Evolutionary conservation across 2,888 invertebrate genomes (phyloP), one percentile per base, ranked within the genome.

Genomic region (Drosophila prolongata): DNA sequence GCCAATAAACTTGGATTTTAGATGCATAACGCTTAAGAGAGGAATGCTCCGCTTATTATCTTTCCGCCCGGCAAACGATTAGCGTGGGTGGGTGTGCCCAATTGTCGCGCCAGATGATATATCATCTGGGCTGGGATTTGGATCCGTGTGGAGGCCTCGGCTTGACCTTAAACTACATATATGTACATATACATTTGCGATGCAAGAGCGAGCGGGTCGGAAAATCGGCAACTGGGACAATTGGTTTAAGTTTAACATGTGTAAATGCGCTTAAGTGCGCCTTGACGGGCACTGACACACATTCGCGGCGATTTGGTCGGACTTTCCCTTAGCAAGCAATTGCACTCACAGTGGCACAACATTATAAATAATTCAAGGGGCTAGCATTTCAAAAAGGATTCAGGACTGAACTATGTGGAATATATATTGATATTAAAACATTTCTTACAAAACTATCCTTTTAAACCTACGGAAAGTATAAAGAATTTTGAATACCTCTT

Each of bases 91-190:
- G 75, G 60, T 80, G 67, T 73, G 78, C 72, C 72, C 89, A 82
- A 82, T 82, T 82, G 88, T 75, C 69, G 76, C 67, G 44, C 38
- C 60, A 72, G 54, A 49, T 70, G 52, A 58, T 58, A 19, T 44
- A 27, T 19, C 38, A 30, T 54, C 27, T 19, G 19, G 50, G 30
- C 27, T 30, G 19, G 42, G 30, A 16, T 43, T 19, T n/a, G 52
- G 43, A 43, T 16, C 44, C 44, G 13, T 50, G 58, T 24, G 37
- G 46, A 59, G 69, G 69, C 72, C 70, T 86, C 85, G 74, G 82
- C 86, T 90, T 90, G 90, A 91, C 90, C 90, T 90, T 90, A 87
- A 90, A 86, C 89, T 85, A 30, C 30, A 30, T 30, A 8, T 8
- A 8, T 30, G 3, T 2, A 16, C 1, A 16, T 16, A 90, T 84